Percentiles rank a stretch among this genome's conserved stretches.
Conservation (phyloP, 1,140 invertebrate genomes). For the Branchinecta lindahli region DNA sequence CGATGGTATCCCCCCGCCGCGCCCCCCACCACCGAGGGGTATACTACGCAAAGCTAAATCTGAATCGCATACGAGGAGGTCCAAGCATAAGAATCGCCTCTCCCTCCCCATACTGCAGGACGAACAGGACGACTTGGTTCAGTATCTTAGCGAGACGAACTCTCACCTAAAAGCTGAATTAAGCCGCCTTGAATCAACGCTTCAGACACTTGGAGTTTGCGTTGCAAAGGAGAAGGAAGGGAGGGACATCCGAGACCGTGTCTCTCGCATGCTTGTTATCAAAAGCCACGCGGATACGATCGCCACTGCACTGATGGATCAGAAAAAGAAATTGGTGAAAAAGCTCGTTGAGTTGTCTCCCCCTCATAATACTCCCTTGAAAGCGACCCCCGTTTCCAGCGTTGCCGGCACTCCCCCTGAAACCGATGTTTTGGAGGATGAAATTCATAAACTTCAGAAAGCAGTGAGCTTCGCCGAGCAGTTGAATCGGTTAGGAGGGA, state of each 20-base stretch:
- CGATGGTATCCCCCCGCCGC: conserved; percentile 41
- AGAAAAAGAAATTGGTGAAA: conserved; percentile 2
- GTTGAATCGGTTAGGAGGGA: conserved; percentile 6
- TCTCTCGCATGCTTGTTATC: background rate
- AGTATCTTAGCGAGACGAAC: conserved; percentile 47
- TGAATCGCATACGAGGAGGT: conserved; percentile 24
- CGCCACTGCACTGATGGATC: background rate
- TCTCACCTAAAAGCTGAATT: conserved; percentile 13
- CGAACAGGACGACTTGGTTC: conserved; percentile 44
- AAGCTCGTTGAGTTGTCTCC: background rate
- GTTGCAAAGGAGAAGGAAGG: background rate
- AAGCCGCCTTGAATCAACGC: background rate
- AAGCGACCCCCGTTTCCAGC: background rate
- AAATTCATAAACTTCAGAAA: conserved; percentile 34
- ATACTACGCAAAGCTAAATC: conserved; percentile 40
- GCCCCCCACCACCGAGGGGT: conserved; percentile 50
- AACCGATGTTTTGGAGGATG: background rate
- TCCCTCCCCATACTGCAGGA: conserved; percentile 28
- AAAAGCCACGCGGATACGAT: conserved; percentile 3
- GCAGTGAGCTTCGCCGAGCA: conserved; percentile 49
- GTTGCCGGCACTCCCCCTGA: background rate
- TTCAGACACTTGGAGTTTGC: background rate
- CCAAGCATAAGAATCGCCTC: conserved; percentile 7
- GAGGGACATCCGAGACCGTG: background rate
- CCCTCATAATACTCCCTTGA: background rate